A percentile compares a stretch with the other conserved stretches of the same genome.
These are phyloP conservation scores for Micoletzkya japonica DNA, from an alignment of 2,888 invertebrate species.

Conservation along the genomic window DNA sequence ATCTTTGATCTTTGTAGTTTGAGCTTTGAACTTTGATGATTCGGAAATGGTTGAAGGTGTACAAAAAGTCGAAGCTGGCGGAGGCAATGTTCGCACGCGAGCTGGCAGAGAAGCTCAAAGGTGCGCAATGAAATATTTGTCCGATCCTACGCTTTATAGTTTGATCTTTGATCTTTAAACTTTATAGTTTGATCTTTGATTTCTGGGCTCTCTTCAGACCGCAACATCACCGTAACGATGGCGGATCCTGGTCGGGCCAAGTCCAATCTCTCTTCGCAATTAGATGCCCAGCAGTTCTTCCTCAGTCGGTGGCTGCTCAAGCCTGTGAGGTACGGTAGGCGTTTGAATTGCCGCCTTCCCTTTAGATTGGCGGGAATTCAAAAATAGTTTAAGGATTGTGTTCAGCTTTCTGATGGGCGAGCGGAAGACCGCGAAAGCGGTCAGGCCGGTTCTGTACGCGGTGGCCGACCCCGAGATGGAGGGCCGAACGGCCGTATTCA, in stretches of 20 bases:
- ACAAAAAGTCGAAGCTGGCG: slow-evolving; percentile 59
- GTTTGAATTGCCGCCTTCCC: no score
- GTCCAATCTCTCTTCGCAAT: slow-evolving; percentile 48
- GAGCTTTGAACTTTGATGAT: no score
- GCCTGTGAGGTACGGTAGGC: slow-evolving; percentile 49
- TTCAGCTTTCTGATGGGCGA: slow-evolving; percentile 56
- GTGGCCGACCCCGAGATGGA: slow-evolving; percentile 52
- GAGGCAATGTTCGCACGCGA: slow-evolving; percentile 59
- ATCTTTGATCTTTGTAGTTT: no score
- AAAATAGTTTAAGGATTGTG: neutral
- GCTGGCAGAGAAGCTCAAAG: slow-evolving; percentile 52
- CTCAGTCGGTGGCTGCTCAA: slow-evolving; percentile 55
- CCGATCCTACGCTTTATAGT: neutral
- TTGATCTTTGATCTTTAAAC: neutral
- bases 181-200: neutral
- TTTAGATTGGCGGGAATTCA: no score
- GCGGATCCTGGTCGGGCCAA: slow-evolving; percentile 61
- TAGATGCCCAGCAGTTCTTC: slow-evolving; percentile 57
- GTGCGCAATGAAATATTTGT: slow-evolving; percentile 29
- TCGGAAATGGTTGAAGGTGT: slow-evolving; percentile 33
- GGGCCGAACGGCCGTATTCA: slow-evolving; percentile 47
- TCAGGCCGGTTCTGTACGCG: slow-evolving; percentile 57
- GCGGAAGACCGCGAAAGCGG: slow-evolving; percentile 52
- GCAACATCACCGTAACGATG: slow-evolving; percentile 51
- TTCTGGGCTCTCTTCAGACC: slow-evolving; percentile 33